phyloP scores from a whole-genome alignment of 2,888 invertebrate genomes.

The Scaptodrosophila latifasciaeformis region DNA sequence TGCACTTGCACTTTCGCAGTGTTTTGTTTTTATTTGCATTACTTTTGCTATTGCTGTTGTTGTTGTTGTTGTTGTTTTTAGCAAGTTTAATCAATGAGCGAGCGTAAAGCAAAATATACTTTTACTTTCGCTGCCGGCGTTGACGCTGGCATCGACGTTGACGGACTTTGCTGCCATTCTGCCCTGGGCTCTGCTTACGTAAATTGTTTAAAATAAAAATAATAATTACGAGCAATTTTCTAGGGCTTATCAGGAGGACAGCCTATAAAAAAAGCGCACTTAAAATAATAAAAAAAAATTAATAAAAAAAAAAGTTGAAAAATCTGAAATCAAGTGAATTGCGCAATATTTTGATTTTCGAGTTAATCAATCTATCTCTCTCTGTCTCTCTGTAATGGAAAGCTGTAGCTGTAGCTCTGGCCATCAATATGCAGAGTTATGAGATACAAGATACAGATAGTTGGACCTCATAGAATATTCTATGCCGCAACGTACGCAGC shows the following conservation, averaged over 20 bases:
- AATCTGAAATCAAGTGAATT: constrained; percentile 36
- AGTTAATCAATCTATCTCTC: too few species aligned
- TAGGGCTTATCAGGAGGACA: constrained; percentile 28
- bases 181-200: constrained; percentile 55
- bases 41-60: constrained; percentile 1
- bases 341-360: constrained; percentile 54
- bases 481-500: constrained; percentile 56
- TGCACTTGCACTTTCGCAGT: neutral
- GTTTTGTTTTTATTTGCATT: too few species aligned
- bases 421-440: constrained; percentile 19
- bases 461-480: constrained; percentile 17
- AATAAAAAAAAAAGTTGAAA: too few species aligned
- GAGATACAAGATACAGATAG: constrained; percentile 21
- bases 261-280: too few species aligned
- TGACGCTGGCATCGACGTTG: constrained; percentile 11
- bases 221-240: constrained; percentile 1
- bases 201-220: constrained; percentile 45
- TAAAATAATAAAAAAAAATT: too few species aligned
- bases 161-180: neutral
- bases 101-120: constrained; percentile 52
- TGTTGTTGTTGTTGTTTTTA: constrained; percentile 4
- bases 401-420: too few species aligned
- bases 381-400: too few species aligned
- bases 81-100: constrained; percentile 53
- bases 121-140: constrained; percentile 46